Base-by-base conservation (phyloP, 2,113 vertebrate species). In the Piprites chloris region DNA sequence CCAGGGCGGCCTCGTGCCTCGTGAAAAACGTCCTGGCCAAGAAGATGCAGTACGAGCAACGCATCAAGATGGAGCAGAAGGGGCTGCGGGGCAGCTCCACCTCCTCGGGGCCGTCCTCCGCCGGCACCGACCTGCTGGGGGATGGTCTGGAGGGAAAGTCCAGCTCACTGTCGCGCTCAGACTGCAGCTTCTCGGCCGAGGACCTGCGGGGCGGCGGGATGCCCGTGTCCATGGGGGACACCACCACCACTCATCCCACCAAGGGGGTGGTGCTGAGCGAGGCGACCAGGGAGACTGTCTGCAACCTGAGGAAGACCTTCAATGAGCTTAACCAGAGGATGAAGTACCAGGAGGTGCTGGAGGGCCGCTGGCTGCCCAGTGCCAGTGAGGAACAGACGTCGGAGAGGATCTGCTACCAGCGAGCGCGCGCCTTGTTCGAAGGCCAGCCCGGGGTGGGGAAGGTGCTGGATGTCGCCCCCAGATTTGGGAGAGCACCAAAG, bases 21-120 rank as follows among this genome's bases (percentile, higher is more conserved):
- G 99, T 99, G 87, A 99, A 98, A 90, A 99, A 98, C 19, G 98
- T 99, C 27, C 96, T 99, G 35, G 98, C 98, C 80, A 99, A 99
- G 97, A 99, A 99, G 97, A 98, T 99, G 98, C 98, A 98, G 74
- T 96, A 96, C 24, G 95, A 91, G 65, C 97, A 98, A 73, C 84
- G 93, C 32, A 96, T 90, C 94, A 98, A 87, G 97, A 98, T 67
- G 96, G 95, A 90, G 61, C 97, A 98, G 77, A 93, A 93, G 24
- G 93, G 87, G 39, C 33, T 96, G 66, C 23, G n/a, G 65, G 95
- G 95, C 83, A 96, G 97, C 66, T 96, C 94, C 3, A 91, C 95
- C 46, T 97, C 97, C 41, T 97, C 97, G 0, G 94, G 79, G 9
- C 97, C 84, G 0, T 97, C 97, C 6, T 97, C 96, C 0, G 26